Evolutionary conservation across 2,113 vertebrate species (phyloP), one percentile per base, ranked within the genome.

Genomic region (Phocoena phocoena): DNA sequence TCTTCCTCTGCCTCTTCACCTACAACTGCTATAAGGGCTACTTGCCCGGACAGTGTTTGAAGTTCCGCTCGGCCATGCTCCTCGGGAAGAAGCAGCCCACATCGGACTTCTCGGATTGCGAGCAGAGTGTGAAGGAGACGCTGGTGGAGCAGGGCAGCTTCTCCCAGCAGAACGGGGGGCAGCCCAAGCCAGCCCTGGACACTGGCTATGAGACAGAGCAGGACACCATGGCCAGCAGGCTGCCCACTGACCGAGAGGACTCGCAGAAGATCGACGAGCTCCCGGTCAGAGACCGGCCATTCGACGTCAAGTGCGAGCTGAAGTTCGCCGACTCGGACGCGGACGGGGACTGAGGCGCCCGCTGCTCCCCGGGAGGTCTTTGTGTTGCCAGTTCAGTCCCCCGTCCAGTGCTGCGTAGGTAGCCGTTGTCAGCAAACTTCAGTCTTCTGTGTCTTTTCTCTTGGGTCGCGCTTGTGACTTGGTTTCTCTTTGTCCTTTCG

Each of bases 11-110:
- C 17, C 99, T 99, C 3, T 53, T 99, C 18, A 98, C 96, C 23
- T 99, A 99, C 98, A 99, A 99, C 98, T 99, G 99, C 97, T 99
- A 99, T 98, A 99, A 99, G 99, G 99, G 99, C 96, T 99, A 99
- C 88, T 99, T 99, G 15, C 99, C 99, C 0, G 98, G 98, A 2
- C 99, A 99, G 17, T 99, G 99, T 98, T 98, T 99, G 31, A 99
- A 99, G n/a, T 97, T 99, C 55, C 99, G 99, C 26, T 98, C 99
- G 0, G 96, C 99, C 23, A 90, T 99, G 96, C 94, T 99, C 60
- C 99, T 99, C 2, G 98, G 98, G 3, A 99, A 99, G 96, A 99
- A 99, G 97, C 99, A 99, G 50, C 96, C 99, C 0, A 98, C 99
- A 96, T 98, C 98, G 0, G 99, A 99, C 89, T 99, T 99, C 81